Evolutionary conservation across 1,140 invertebrate species (phyloP).

Genomic region (Platyscapa corneri): DNA sequence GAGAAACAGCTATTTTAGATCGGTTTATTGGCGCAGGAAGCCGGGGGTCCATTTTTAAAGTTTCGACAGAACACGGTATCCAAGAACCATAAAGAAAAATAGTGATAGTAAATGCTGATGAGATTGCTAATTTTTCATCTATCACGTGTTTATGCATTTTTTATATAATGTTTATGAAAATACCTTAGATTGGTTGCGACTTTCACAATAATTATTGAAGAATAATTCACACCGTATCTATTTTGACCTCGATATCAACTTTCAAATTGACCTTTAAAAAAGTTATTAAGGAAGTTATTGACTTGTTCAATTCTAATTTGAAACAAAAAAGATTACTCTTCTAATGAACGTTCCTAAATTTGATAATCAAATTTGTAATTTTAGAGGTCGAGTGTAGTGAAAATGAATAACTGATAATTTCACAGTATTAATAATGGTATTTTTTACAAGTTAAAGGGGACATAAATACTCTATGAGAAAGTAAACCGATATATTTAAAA

Average conservation of each 20-base stretch:
- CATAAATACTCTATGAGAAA: background rate
- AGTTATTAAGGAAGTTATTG: background rate
- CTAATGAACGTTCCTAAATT: background rate
- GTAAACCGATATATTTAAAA: background rate
- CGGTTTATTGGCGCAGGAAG: too few species aligned
- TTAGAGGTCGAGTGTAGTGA: background rate
- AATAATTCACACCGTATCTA: background rate
- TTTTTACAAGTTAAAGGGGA: background rate
- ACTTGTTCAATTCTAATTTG: background rate
- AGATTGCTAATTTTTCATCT: background rate
- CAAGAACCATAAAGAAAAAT: too few species aligned
- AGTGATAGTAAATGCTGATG: background rate
- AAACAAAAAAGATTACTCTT: background rate
- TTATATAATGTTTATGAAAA: background rate
- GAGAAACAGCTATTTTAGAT: too few species aligned
- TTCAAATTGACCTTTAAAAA: slow-evolving; percentile 18
- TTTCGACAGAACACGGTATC: background rate
- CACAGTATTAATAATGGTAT: background rate
- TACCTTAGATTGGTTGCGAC: background rate
- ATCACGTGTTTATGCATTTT: background rate
- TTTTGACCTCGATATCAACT: background rate
- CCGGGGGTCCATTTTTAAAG: background rate
- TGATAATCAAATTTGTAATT: background rate
- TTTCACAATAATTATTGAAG: background rate
- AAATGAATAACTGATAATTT: background rate